Evolutionary conservation across 2,113 vertebrate genomes (phyloP).

Genomic region (Corapipo altera): DNA sequence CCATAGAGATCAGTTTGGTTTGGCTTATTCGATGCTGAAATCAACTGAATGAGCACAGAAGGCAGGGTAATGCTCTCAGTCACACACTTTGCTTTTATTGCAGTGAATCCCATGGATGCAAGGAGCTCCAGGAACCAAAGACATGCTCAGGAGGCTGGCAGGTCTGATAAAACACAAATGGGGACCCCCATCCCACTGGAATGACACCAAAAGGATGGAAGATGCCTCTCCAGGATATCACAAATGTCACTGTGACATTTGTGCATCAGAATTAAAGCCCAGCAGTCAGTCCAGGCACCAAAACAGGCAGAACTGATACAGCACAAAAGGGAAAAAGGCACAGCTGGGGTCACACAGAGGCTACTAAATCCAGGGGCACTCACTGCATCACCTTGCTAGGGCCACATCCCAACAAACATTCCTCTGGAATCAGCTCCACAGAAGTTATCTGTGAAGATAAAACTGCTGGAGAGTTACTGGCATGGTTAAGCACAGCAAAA

Average conservation of each 20-base stretch:
- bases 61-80: background rate
- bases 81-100: background rate
- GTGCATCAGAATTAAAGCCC: background rate
- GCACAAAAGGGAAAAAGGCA: background rate
- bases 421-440: background rate
- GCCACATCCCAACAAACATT: background rate
- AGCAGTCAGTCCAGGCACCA: background rate
- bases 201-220: background rate
- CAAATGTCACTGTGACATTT: background rate
- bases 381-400: background rate
- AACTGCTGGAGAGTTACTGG: background rate
- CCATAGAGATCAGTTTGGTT: background rate
- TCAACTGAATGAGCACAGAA: background rate
- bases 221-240: background rate
- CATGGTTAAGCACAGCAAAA: background rate
- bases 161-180: background rate
- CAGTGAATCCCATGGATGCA: fast-evolving
- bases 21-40: background rate
- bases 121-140: background rate
- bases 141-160: background rate
- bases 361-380: background rate
- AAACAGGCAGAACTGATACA: background rate
- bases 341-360: background rate
- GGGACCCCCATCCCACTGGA: background rate
- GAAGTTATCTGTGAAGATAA: background rate